Base-by-base conservation (phyloP, 2,113 vertebrate genomes). In the Ceuthmochares aereus region DNA sequence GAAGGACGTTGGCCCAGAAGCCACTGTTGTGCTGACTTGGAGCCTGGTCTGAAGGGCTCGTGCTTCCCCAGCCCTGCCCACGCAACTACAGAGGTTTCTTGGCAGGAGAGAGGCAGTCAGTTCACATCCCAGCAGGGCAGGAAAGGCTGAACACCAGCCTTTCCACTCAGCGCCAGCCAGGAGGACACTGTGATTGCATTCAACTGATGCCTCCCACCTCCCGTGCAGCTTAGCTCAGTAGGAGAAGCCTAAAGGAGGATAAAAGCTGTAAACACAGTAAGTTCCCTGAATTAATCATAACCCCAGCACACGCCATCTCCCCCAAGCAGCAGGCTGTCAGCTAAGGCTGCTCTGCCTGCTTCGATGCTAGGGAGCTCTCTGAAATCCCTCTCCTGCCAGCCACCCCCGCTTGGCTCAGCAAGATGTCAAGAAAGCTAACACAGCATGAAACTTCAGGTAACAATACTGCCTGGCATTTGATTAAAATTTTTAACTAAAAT, bases 201-300 rank as follows among this genome's bases (percentile, higher is more conserved):
- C 51, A 42, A 3, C 16, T 40, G 43, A 42, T 66, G 76, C 56
- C 72, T 92, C 56, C 76, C 84, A 56, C 87, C 55, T 69, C 64
- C 59, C 58, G 55, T 2, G 18, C 84, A 69, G 78, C 66, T 91
- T 32, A 91, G 69, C 91, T 89, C 64, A 25, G 81, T 4, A 45
- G 43, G 80, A 75, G 45, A 83, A 79, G 58, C 63, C 83, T 40
- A 87, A 90, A 84, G 78, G 67, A 96, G 54, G 59, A 62, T 84
- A 84, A 83, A 96, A 90, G 92, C 93, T 59, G 49, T 37, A 91
- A 23, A 67, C 27, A n/a, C 76, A 30, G 90, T 16, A 21, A 87
- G 68, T 83, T 86, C 68, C 36, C 75, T 92, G 91, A 88, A 95
- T 92, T 95, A 94, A 96, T 96, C 92, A 88, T 88, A 77, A 87